Evolutionary conservation across 2,888 invertebrate species (phyloP).

Genomic region (Boloria selene): DNA sequence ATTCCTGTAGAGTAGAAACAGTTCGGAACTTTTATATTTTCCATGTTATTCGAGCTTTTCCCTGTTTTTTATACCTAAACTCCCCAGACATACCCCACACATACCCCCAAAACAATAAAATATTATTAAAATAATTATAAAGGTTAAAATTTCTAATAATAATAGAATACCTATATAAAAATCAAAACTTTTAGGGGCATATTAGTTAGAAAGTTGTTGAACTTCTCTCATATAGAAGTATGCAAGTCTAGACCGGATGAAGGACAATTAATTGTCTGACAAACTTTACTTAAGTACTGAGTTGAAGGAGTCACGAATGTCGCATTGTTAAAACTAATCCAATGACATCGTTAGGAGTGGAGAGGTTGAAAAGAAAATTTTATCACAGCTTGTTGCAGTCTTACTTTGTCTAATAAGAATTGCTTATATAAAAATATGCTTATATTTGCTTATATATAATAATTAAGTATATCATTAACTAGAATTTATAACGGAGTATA

Average conservation of each 20-base stretch:
- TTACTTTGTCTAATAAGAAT: background rate
- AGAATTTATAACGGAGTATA: too few relatives aligned
- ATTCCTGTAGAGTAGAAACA: too few relatives aligned
- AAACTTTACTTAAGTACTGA: slow-evolving; percentile 31
- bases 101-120: too few relatives aligned
- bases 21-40: too few relatives aligned
- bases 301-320: slow-evolving; percentile 28
- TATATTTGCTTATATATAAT: too few relatives aligned
- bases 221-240: slow-evolving; percentile 28
- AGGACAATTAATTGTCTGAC: slow-evolving; percentile 56
- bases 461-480: too few relatives aligned
- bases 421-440: too few relatives aligned
- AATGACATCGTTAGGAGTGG: slow-evolving; percentile 10
- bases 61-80: too few relatives aligned
- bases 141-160: slow-evolving; percentile 2
- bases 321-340: slow-evolving; percentile 28
- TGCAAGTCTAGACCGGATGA: slow-evolving; percentile 64
- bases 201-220: slow-evolving; percentile 26
- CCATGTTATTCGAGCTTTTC: too few relatives aligned
- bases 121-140: background rate
- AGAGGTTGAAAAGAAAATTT: slow-evolving; percentile 10
- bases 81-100: too few relatives aligned
- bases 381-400: background rate
- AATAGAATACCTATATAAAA: slow-evolving; percentile 7
- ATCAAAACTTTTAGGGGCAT: slow-evolving; percentile 8